Conservation (phyloP, 2,113 vertebrate species). For the Pionites leucogaster region DNA sequence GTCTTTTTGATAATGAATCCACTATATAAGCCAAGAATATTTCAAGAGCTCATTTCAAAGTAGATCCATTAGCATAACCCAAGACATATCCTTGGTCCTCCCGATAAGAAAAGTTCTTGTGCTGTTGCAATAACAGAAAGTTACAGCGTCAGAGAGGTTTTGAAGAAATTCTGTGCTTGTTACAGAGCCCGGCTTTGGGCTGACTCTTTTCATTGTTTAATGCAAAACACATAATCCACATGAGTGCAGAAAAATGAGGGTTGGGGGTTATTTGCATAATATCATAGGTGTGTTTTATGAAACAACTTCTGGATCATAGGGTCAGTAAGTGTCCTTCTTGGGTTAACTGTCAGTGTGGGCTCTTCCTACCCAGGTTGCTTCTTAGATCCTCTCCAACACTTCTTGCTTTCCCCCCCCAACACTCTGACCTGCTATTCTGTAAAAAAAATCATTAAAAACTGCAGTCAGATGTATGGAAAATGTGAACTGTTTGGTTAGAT, state of each 20-base stretch:
- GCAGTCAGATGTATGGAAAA: not conserved
- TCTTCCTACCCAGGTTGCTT: not conserved
- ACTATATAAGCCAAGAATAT: constrained; percentile 40
- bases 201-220: not conserved
- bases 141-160: not conserved
- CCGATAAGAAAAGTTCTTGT: constrained; percentile 2
- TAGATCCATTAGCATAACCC: constrained; percentile 22
- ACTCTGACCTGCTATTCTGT: not conserved
- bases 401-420: not conserved
- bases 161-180: not conserved
- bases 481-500: not conserved
- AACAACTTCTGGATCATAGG: not conserved
- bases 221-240: not conserved
- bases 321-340: not conserved
- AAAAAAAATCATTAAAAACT: not conserved
- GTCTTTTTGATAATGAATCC: constrained; percentile 50
- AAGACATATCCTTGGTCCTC: not conserved
- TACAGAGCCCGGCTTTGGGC: not conserved
- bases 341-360: not conserved
- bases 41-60: constrained; percentile 37
- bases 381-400: not conserved
- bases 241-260: not conserved
- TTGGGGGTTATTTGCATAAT: not conserved
- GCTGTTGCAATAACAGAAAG: not conserved
- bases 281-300: not conserved